These are phyloP conservation scores for Panulirus ornatus DNA, from an alignment of 1,140 invertebrate species.

Conservation along the genomic window DNA sequence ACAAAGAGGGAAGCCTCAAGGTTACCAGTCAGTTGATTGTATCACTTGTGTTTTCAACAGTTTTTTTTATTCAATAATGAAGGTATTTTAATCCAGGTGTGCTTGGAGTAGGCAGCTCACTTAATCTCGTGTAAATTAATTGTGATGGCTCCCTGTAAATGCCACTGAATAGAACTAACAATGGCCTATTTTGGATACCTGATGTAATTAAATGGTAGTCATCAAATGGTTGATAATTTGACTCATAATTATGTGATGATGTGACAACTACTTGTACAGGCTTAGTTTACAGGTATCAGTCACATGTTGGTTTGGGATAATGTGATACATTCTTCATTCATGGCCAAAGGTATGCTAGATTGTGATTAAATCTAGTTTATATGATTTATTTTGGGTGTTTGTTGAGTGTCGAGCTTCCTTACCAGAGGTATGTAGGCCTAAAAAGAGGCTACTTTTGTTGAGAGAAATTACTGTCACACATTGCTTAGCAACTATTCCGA, in stretches of 20 bases:
- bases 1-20: neutral
- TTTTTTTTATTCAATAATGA: conserved; percentile 5
- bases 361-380: conserved; percentile 54
- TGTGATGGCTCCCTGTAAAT: neutral
- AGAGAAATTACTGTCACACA: conserved; percentile 29
- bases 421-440: conserved; percentile 10
- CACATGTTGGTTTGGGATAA: conserved; percentile 32
- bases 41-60: neutral
- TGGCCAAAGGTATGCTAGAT: conserved; percentile 65
- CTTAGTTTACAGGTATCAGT: neutral
- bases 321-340: conserved; percentile 60
- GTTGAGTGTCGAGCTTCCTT: conserved; percentile 47
- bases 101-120: neutral
- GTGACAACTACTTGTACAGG: neutral
- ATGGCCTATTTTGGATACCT: neutral
- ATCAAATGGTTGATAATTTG: neutral
- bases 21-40: neutral
- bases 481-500: conserved; percentile 18
- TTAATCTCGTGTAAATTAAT: neutral
- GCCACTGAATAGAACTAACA: neutral
- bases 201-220: neutral
- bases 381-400: conserved; percentile 59
- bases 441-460: conserved; percentile 25
- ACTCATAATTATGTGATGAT: neutral
- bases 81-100: neutral